A percentile compares a stretch with the other conserved stretches of the same genome.
These are phyloP conservation scores for Odontomachus brunneus DNA, from an alignment of 1,140 invertebrate genomes.

Conservation along the genomic window DNA sequence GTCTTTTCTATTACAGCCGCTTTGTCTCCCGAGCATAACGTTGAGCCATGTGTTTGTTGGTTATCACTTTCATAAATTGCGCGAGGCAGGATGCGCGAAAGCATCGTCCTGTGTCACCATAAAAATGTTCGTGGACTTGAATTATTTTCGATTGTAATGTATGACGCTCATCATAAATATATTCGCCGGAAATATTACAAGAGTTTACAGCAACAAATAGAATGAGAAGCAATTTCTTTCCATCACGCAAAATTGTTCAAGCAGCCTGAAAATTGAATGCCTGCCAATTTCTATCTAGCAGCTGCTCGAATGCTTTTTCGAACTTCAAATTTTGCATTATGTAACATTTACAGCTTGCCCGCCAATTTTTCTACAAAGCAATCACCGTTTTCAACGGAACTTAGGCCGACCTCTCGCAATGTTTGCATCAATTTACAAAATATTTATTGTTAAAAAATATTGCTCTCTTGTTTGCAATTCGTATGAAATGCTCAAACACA, in stretches of 20 bases:
- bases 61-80: slow-evolving; percentile 25
- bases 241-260: neutral
- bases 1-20: no score
- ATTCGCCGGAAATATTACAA: neutral
- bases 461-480: no score
- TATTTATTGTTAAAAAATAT: no score
- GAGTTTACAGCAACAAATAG: neutral
- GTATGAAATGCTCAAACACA: no score
- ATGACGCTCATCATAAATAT: neutral
- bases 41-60: neutral
- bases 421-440: neutral
- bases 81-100: neutral
- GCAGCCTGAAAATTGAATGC: slow-evolving; percentile 3
- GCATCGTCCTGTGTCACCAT: neutral
- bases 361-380: no score
- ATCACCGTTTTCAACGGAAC: neutral
- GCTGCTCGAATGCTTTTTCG: neutral
- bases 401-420: no score
- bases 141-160: neutral
- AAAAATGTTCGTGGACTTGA: neutral
- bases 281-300: slow-evolving; percentile 9
- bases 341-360: no score
- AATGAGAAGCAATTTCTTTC: neutral
- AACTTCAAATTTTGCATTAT: no score
- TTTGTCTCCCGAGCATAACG: slow-evolving; percentile 32